phyloP scores from a whole-genome alignment of 2,113 vertebrate species.

The Callospermophilus lateralis region DNA sequence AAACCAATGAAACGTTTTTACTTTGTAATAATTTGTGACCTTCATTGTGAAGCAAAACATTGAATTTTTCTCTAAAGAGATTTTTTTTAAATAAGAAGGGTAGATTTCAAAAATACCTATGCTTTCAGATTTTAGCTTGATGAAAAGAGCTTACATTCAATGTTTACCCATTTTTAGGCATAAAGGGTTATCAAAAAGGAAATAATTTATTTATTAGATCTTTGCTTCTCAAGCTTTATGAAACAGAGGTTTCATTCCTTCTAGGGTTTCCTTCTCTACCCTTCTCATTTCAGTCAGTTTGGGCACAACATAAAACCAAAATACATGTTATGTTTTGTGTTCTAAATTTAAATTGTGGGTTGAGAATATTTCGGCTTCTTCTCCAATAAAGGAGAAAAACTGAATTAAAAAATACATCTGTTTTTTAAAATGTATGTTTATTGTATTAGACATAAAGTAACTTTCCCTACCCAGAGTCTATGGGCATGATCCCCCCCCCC shows the following conservation, averaged over 20 bases:
- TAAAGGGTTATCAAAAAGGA: background rate
- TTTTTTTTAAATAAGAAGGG: background rate
- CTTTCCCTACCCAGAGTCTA: background rate
- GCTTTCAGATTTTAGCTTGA: background rate
- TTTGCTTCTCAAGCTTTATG: background rate
- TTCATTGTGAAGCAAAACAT: background rate
- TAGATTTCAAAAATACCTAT: constrained; percentile 3
- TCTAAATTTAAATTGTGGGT: constrained; percentile 27
- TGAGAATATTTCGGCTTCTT: constrained; percentile 46
- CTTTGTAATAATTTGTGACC: background rate
- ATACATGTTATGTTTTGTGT: background rate
- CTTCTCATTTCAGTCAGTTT: background rate
- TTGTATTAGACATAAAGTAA: background rate
- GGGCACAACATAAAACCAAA: background rate
- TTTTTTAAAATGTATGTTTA: constrained; percentile 16
- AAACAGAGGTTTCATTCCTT: background rate
- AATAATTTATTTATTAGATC: background rate
- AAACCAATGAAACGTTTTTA: background rate
- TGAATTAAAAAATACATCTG: background rate
- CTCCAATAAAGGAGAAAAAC: constrained; percentile 16
- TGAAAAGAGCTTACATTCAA: background rate
- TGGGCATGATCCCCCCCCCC: too few species aligned
- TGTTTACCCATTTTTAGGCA: background rate
- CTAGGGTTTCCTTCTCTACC: background rate
- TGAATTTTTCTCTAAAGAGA: background rate